Evolutionary conservation across 2,113 vertebrate species (phyloP).

Genomic region (Nothobranchius furzeri): DNA sequence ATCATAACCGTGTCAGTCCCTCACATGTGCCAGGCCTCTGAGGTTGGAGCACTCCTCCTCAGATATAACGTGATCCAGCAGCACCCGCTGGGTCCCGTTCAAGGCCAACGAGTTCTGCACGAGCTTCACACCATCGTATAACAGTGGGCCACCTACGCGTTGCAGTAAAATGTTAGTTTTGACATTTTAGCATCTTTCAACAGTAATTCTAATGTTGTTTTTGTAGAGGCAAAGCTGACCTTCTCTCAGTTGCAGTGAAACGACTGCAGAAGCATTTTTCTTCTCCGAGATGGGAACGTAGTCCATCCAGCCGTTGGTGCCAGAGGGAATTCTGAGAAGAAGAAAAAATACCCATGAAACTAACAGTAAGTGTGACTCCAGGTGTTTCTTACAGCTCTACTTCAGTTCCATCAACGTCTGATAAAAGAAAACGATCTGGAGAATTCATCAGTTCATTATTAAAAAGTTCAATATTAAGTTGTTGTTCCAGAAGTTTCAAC

Average conservation of each 20-base stretch:
- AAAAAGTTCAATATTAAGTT: too few species aligned
- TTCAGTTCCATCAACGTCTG: too few species aligned
- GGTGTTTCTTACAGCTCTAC: too few species aligned
- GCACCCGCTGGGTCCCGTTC: conserved; percentile 91
- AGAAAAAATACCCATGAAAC: background rate
- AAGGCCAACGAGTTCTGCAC: conserved; percentile 88
- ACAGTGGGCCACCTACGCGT: conserved; percentile 85
- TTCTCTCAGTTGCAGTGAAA: conserved; percentile 80
- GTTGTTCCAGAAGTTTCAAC: too few species aligned
- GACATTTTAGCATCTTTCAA: background rate
- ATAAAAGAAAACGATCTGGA: too few species aligned
- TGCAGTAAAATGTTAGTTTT: conserved; percentile 13
- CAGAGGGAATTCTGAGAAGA: conserved; percentile 83
- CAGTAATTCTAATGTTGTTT: background rate
- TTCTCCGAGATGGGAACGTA: conserved; percentile 84
- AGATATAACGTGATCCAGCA: conserved; percentile 89
- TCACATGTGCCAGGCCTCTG: conserved; percentile 87
- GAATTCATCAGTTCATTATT: too few species aligned
- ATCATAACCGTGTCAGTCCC: conserved; percentile 26
- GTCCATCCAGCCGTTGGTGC: conserved; percentile 81
- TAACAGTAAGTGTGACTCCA: too few species aligned
- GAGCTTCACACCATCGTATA: conserved; percentile 84
- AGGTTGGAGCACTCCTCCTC: conserved; percentile 89
- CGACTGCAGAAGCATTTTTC: conserved; percentile 66
- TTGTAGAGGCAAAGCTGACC: conserved; percentile 71